phyloP scores from a whole-genome alignment of 2,797 vertebrate genomes.

The Ambastaia sidthimunki region DNA sequence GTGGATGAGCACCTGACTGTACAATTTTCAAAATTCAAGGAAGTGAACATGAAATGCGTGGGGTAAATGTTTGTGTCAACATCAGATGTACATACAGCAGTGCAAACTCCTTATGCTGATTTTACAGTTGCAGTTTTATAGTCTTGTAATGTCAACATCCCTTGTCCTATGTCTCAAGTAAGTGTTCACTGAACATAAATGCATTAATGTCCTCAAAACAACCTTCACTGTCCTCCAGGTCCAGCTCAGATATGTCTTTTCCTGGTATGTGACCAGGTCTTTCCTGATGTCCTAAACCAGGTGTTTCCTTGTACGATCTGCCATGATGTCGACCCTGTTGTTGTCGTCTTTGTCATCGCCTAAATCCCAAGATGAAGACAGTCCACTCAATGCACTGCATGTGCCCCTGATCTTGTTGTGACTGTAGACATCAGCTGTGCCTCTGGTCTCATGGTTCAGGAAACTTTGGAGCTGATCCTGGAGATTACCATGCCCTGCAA shows the following conservation, averaged over 20 bases:
- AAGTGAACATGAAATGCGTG: background rate
- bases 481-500: too few species aligned
- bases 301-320: background rate
- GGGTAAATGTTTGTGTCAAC: background rate
- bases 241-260: slow-evolving; percentile 19
- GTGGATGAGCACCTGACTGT: too few species aligned
- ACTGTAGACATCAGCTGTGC: too few species aligned
- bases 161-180: background rate
- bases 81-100: background rate
- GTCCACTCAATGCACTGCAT: too few species aligned
- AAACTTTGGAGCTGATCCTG: too few species aligned
- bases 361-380: background rate
- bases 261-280: slow-evolving; percentile 12
- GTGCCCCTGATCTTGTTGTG: too few species aligned
- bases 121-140: too few species aligned
- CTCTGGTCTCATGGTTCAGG: too few species aligned
- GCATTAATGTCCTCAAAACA: slow-evolving; percentile 20
- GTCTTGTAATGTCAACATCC: background rate
- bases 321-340: background rate
- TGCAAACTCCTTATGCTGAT: background rate
- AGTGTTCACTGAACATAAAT: slow-evolving; percentile 8
- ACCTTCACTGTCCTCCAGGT: slow-evolving; percentile 22
- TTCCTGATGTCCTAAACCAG: slow-evolving; percentile 18
- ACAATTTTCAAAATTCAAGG: too few species aligned
- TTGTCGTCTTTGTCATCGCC: too few species aligned